A percentile compares a stretch with the other conserved stretches of the same genome.
phyloP scores from a whole-genome alignment of 2,797 vertebrate genomes.

The Perodicticus potto region DNA sequence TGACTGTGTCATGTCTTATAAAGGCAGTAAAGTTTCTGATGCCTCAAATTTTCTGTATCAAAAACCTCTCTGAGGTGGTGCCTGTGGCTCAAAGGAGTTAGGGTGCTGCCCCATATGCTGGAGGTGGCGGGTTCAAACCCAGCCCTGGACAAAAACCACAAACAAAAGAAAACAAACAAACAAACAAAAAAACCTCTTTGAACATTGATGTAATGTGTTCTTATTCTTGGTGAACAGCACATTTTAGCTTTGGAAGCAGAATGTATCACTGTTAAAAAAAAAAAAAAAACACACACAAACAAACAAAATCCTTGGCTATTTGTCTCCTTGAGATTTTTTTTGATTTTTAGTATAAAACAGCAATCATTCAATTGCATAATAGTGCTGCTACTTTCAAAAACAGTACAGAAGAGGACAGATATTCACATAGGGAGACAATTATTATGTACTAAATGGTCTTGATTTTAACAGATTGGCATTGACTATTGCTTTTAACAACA shows the following conservation, averaged over 20 bases:
- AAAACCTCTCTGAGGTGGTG: too few relatives aligned
- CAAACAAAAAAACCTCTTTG: constrained; percentile 1
- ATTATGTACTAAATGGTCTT: neutral
- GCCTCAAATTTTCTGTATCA: constrained; percentile 19
- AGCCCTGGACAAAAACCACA: too few relatives aligned
- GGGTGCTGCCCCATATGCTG: too few relatives aligned
- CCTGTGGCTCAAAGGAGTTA: too few relatives aligned
- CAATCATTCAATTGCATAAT: neutral
- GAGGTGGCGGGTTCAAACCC: too few relatives aligned
- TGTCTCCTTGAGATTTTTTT: neutral
- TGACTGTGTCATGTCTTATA: neutral
- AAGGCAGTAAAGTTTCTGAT: neutral
- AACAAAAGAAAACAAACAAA: too few relatives aligned
- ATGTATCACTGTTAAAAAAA: constrained; percentile 19
- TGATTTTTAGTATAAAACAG: neutral
- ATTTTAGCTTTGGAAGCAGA: neutral
- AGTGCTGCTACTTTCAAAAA: neutral
- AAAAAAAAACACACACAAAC: neutral
- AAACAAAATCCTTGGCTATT: neutral
- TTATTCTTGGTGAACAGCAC: neutral
- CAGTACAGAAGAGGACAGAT: neutral
- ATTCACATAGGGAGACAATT: neutral
- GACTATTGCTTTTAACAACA: neutral
- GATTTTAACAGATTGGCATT: neutral
- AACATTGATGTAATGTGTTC: constrained; percentile 2